These are phyloP conservation scores for Fistularia tabacaria DNA, from an alignment of 2,797 vertebrate species.

Conservation along the genomic window DNA sequence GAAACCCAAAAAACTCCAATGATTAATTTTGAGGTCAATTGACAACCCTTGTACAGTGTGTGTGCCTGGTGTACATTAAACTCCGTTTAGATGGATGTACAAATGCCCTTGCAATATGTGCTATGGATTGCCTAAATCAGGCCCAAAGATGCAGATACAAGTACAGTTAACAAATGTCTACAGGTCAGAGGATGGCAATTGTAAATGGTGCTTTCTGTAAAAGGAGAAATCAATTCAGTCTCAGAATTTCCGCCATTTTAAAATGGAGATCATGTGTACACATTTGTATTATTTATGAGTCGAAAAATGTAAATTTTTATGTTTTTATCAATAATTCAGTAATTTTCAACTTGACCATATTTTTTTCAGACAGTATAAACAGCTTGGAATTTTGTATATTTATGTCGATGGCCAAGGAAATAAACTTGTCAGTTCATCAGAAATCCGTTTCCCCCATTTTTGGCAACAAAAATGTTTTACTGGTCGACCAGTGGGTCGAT, in stretches of 20 bases:
- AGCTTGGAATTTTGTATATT: conserved; percentile 66
- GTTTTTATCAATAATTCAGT: conserved; percentile 47
- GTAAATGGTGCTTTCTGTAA: neutral
- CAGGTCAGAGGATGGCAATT: too few relatives aligned
- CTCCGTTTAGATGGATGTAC: too few relatives aligned
- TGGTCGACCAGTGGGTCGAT: neutral
- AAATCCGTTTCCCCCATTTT: neutral
- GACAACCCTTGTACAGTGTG: too few relatives aligned
- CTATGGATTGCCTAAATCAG: too few relatives aligned
- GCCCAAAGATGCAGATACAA: too few relatives aligned
- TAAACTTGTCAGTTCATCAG: conserved; percentile 52
- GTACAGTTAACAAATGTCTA: too few relatives aligned
- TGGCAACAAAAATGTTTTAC: neutral
- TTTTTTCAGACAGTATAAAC: conserved; percentile 28
- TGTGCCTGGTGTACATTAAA: too few relatives aligned
- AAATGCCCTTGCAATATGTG: too few relatives aligned
- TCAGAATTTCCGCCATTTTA: conserved; percentile 32
- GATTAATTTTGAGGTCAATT: too few relatives aligned
- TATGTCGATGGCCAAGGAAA: conserved; percentile 56
- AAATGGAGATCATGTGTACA: conserved; percentile 40
- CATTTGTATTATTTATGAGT: conserved; percentile 57
- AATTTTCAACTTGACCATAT: conserved; percentile 31
- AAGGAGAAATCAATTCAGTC: conserved; percentile 12
- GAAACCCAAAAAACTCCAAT: too few relatives aligned
- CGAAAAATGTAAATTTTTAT: conserved; percentile 36